Evolutionary conservation across 2,113 vertebrate genomes (phyloP).

Genomic region (Rhombomys opimus): DNA sequence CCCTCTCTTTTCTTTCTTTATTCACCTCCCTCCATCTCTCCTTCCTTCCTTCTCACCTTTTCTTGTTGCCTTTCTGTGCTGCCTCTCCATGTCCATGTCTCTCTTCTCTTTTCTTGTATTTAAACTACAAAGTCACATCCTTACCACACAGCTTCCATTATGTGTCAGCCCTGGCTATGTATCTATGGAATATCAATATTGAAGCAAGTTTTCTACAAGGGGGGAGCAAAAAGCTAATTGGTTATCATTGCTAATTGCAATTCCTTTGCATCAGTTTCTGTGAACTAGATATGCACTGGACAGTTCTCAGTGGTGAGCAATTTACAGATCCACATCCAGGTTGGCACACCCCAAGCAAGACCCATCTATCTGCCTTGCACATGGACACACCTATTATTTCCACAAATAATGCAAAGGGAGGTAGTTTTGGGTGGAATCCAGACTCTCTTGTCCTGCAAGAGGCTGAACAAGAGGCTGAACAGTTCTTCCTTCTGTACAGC

Average conservation of each 20-base stretch:
- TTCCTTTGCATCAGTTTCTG: constrained; percentile 45
- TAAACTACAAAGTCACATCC: constrained; percentile 30
- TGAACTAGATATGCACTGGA: not conserved
- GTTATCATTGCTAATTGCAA: constrained; percentile 67
- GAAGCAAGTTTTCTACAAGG: constrained; percentile 55
- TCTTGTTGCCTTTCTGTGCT: not conserved
- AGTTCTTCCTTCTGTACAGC: not conserved
- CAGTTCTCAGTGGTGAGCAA: constrained; percentile 16
- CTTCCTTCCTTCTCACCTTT: not conserved
- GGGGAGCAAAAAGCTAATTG: constrained; percentile 60
- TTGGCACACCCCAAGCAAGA: not conserved
- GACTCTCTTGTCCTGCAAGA: not conserved
- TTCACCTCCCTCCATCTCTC: not conserved
- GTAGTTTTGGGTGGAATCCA: not conserved
- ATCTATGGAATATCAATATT: constrained; percentile 43
- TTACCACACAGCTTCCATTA: not conserved
- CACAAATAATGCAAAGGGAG: constrained; percentile 53
- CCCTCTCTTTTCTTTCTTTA: not conserved
- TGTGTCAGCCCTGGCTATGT: not conserved
- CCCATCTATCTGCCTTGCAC: constrained; percentile 54
- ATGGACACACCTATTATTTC: constrained; percentile 45
- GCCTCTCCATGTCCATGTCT: not conserved
- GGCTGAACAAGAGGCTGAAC: constrained; percentile 33
- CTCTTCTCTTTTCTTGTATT: not conserved
- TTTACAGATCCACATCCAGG: constrained; percentile 45